Evolutionary conservation across 2,888 invertebrate species (phyloP).

Genomic region (Thysanoteuthis rhombus): DNA sequence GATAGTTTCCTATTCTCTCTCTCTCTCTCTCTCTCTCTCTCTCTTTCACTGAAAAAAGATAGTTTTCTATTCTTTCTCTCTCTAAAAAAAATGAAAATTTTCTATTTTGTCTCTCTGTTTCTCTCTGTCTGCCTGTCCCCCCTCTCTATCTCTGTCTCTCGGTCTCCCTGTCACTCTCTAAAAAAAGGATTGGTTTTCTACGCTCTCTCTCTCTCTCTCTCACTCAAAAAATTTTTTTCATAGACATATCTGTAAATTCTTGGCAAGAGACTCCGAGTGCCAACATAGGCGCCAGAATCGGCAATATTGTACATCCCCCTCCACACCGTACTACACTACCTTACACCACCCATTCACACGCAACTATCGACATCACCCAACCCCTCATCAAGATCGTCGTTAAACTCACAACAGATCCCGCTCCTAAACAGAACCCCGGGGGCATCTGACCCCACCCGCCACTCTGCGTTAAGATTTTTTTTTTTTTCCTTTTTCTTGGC

Average conservation of each 20-base stretch:
- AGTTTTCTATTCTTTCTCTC: too few species aligned
- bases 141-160: too few species aligned
- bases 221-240: background rate
- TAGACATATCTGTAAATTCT: background rate
- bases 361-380: background rate
- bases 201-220: too few species aligned
- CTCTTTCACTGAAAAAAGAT: too few species aligned
- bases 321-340: background rate
- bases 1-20: too few species aligned
- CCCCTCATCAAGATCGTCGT: background rate
- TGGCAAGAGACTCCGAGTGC: background rate
- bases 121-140: too few species aligned
- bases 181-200: too few species aligned
- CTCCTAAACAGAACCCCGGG: background rate
- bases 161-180: too few species aligned
- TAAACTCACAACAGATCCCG: background rate
- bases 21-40: too few species aligned
- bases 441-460: background rate
- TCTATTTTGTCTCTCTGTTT: too few species aligned
- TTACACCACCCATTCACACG: background rate
- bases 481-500: background rate
- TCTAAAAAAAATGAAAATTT: too few species aligned
- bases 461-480: background rate
- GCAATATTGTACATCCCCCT: background rate
- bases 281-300: background rate